These are phyloP conservation scores for Drosophila tsacasi DNA, from an alignment of 1,140 invertebrate species.

Conservation along the genomic window DNA sequence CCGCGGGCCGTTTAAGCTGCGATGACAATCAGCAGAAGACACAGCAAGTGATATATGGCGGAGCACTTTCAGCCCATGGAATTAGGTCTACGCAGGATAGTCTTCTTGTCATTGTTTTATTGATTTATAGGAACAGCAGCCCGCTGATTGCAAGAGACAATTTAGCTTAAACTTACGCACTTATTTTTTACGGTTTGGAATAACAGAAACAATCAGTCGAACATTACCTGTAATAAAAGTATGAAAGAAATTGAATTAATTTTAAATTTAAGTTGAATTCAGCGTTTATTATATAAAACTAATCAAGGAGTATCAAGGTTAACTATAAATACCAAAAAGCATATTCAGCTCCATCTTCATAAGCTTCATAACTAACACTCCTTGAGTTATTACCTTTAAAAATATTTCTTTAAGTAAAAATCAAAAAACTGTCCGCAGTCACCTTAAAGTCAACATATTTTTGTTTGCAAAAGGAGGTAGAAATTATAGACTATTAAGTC, in stretches of 20 bases:
- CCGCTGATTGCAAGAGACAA: conserved; percentile 55
- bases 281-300: not conserved
- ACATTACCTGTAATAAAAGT: conserved; percentile 48
- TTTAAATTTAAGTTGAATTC: not conserved
- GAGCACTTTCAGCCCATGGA: conserved; percentile 24
- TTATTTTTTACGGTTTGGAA: conserved; percentile 8
- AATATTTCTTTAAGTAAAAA: not conserved
- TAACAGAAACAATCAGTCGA: not conserved
- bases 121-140: conserved; percentile 66
- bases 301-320: not conserved
- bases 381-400: not conserved
- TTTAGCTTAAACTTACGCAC: conserved; percentile 46
- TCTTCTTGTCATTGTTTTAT: conserved; percentile 66
- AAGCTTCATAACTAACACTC: not conserved
- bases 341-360: not conserved
- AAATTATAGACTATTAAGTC: conserved; percentile 44
- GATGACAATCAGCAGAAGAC: conserved; percentile 77
- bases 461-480: not conserved
- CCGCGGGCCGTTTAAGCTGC: conserved; percentile 68
- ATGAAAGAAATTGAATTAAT: not conserved
- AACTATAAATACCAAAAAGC: no score
- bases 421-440: not conserved
- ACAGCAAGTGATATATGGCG: conserved; percentile 45
- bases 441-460: conserved; percentile 7
- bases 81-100: conserved; percentile 15